Evolutionary conservation across 2,888 invertebrate genomes (phyloP), one percentile per base, ranked within the genome.

Genomic region (Margaritifera margaritifera): DNA sequence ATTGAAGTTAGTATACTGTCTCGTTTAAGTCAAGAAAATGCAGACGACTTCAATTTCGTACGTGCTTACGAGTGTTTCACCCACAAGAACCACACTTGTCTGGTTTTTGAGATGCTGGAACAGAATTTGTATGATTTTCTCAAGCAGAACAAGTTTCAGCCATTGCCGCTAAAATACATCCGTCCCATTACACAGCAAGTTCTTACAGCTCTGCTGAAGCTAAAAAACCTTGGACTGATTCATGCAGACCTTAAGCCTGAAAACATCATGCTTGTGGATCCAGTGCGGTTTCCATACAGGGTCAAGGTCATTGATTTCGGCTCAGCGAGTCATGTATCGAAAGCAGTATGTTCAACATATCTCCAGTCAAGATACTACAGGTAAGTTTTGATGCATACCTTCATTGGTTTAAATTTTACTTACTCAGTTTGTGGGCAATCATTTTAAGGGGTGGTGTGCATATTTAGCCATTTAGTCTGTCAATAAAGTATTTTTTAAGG

Each of bases 211-310:
- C 91, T 94, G 85, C 91, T 93, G 78, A 94, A 97, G 91, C 93
- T 96, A 75, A 97, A 96, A 95, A 97, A 98, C 94, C 93, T 99
- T 89, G 99, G 99, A 81, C 93, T 99, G 88, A 99, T 99, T 90
- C 99, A 99, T 92, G 99, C 99, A 77, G 99, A 99, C 91, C 92
- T 99, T 88, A 99, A 99, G 91, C 99, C 99, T 24, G 99, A 99
- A 92, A 99, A 99, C 92, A 99, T 99, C 89, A 99, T 99, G 99
- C 91, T 99, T 91, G 99, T 99, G 82, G 99, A 99, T 91, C 99
- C 99, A 61, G 95, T 95, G 71, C 94, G 98, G 79, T 98, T 98
- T 90, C 99, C 99, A 1, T 99, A 98, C 92, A 93, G 99, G 80
- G 99, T 99, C 69, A 99, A 99, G 92, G 99, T 90, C 63, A 99